These are phyloP conservation scores for Stenoptilia bipunctidactyla DNA, from an alignment of 2,888 invertebrate genomes.

Conservation along the genomic window DNA sequence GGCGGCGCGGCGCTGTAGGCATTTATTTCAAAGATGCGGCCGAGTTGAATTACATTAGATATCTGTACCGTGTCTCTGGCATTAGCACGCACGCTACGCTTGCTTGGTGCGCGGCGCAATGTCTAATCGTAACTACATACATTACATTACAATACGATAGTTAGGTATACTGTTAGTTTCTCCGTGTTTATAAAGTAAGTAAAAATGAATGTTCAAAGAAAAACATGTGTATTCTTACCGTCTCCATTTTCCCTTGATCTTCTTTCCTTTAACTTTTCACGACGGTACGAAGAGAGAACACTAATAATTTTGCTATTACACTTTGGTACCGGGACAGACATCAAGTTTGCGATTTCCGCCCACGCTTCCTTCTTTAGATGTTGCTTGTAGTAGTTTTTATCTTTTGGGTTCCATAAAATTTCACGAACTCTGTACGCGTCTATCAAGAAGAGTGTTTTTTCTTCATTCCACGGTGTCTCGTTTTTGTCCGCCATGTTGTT, in stretches of 20 bases:
- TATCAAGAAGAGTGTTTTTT: conserved; percentile 14
- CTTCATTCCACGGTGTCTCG: conserved; percentile 13
- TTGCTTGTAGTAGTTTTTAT: conserved; percentile 11
- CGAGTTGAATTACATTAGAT: too few relatives aligned
- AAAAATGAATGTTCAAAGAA: not conserved
- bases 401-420: conserved; percentile 16
- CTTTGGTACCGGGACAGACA: conserved; percentile 11
- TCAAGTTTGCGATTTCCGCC: conserved; percentile 13
- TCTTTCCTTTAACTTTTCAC: conserved; percentile 13
- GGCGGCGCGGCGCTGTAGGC: too few relatives aligned
- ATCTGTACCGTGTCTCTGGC: too few relatives aligned
- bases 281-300: conserved; percentile 12
- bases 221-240: conserved; percentile 8
- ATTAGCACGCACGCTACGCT: too few relatives aligned
- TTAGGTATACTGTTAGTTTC: not conserved
- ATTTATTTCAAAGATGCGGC: too few relatives aligned
- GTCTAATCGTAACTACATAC: too few relatives aligned
- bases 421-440: conserved; percentile 14
- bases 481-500: not conserved
- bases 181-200: too few relatives aligned
- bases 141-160: too few relatives aligned
- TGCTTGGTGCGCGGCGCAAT: too few relatives aligned
- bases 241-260: conserved; percentile 13
- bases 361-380: conserved; percentile 14
- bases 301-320: conserved; percentile 11